A percentile compares a stretch with the other conserved stretches of the same genome.
These are phyloP conservation scores for Gymnothorax reevesii DNA, from an alignment of 2,797 vertebrate genomes.

Conservation along the genomic window DNA sequence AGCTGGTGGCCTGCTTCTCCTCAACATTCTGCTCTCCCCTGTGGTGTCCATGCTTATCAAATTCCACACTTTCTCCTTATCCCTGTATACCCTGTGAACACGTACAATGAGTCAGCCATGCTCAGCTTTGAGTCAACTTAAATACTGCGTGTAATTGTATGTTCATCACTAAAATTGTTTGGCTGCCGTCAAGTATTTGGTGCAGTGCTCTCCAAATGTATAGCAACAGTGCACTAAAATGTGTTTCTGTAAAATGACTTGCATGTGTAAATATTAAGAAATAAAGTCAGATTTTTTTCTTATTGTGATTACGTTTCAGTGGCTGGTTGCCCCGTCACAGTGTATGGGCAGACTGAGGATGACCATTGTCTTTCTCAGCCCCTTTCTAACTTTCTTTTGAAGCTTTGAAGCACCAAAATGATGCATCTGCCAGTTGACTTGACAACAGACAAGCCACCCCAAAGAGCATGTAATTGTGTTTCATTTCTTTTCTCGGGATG, in stretches of 20 bases:
- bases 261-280: too few relatives aligned
- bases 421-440: not conserved
- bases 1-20: constrained; percentile 62
- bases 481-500: constrained; percentile 16
- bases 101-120: constrained; percentile 29
- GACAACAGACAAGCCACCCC: not conserved
- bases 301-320: not conserved
- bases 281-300: not conserved
- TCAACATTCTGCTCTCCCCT: constrained; percentile 56
- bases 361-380: not conserved
- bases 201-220: too few relatives aligned
- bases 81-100: constrained; percentile 13
- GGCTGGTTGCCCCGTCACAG: not conserved
- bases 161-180: not conserved
- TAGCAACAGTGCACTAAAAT: too few relatives aligned
- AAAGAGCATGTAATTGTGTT: not conserved
- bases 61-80: constrained; percentile 38
- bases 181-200: not conserved
- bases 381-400: not conserved
- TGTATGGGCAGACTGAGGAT: not conserved
- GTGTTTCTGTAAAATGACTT: too few relatives aligned
- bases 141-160: constrained; percentile 19
- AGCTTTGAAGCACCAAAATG: not conserved
- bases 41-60: constrained; percentile 57
- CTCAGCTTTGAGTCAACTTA: constrained; percentile 38